Evolutionary conservation across 2,797 vertebrate species (phyloP).

Genomic region (Vireo griseus): DNA sequence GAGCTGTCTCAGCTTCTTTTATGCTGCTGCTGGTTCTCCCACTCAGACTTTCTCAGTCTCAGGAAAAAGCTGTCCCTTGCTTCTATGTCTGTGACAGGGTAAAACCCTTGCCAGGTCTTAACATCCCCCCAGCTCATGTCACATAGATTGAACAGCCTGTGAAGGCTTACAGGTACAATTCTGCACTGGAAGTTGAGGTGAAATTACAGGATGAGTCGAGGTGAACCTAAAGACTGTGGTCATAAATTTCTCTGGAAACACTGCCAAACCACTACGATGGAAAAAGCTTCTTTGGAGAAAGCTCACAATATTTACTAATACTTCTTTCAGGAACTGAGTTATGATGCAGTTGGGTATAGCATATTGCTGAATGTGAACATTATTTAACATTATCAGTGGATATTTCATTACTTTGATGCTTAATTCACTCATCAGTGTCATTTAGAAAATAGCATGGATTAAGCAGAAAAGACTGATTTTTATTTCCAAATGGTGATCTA

Average conservation of each 20-base stretch:
- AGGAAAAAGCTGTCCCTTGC: neutral
- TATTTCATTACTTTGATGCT: neutral
- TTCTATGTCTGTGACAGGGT: neutral
- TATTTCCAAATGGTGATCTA: neutral
- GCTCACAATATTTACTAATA: neutral
- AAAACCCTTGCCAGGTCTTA: neutral
- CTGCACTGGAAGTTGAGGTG: neutral
- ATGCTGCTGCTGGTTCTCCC: neutral
- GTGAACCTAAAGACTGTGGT: neutral
- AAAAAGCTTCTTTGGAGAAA: neutral
- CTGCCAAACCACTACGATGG: fast-evolving
- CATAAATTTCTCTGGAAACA: neutral
- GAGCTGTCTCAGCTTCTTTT: neutral
- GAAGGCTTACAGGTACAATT: neutral
- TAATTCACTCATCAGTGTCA: neutral
- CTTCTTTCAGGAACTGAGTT: neutral
- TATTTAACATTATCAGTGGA: neutral
- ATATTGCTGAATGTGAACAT: neutral
- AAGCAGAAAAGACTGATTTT: neutral
- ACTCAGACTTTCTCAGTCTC: neutral
- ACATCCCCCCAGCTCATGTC: neutral
- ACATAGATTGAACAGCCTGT: neutral
- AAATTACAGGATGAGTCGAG: neutral
- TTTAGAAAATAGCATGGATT: neutral
- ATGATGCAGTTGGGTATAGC: neutral